These are phyloP conservation scores for Chesias legatella DNA, from an alignment of 2,888 invertebrate genomes.

Conservation along the genomic window DNA sequence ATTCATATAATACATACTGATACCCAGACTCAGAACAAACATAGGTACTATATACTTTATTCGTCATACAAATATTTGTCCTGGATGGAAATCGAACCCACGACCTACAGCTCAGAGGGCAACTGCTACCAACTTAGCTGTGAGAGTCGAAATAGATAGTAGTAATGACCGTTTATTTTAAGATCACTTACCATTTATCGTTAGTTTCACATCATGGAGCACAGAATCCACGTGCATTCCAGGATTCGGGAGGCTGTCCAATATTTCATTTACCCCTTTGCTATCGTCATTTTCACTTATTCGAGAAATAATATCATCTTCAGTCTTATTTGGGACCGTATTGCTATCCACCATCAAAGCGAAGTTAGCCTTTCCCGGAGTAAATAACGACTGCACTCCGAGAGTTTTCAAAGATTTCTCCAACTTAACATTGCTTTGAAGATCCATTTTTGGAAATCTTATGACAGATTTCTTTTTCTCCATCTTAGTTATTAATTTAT, in stretches of 20 bases:
- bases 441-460: constrained; percentile 86
- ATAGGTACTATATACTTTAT: too few species aligned
- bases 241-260: constrained; percentile 74
- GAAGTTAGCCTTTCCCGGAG: constrained; percentile 82
- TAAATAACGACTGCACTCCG: constrained; percentile 83
- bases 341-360: constrained; percentile 78
- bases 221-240: constrained; percentile 82
- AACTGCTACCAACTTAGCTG: too few species aligned
- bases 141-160: too few species aligned
- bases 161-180: too few species aligned
- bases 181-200: constrained; percentile 68
- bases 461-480: constrained; percentile 73
- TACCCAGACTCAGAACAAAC: too few species aligned
- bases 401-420: constrained; percentile 76
- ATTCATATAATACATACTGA: too few species aligned
- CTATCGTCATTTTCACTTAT: constrained; percentile 35
- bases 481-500: constrained; percentile 70
- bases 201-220: constrained; percentile 83
- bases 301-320: constrained; percentile 44
- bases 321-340: constrained; percentile 36
- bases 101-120: too few species aligned
- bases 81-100: too few species aligned
- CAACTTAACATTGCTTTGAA: constrained; percentile 81
- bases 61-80: too few species aligned
- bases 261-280: constrained; percentile 35